phyloP scores from a whole-genome alignment of 2,888 invertebrate genomes.

The Bugulina stolonifera region DNA sequence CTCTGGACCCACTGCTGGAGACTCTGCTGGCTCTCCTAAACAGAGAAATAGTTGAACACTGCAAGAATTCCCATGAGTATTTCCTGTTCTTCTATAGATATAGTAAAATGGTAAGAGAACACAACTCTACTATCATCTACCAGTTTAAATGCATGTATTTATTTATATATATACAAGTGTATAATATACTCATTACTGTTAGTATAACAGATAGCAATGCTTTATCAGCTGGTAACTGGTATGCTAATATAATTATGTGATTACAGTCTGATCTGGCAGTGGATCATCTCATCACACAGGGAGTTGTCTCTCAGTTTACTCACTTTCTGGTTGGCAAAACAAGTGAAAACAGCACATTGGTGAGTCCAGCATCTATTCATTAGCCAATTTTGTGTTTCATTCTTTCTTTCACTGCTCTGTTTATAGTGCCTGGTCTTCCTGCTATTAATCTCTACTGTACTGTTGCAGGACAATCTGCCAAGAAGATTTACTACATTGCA shows the following conservation, averaged over 20 bases:
- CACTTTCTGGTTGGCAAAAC: conserved; percentile 51
- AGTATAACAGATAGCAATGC: not conserved
- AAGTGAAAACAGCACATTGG: conserved; percentile 28
- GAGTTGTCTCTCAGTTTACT: conserved; percentile 51
- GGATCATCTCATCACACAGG: conserved; percentile 50
- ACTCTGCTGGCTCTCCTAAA: conserved; percentile 47
- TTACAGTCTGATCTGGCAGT: conserved; percentile 38
- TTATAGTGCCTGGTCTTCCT: too few species aligned
- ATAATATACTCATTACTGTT: too few species aligned
- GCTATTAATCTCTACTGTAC: too few species aligned
- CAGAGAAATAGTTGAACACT: conserved; percentile 54
- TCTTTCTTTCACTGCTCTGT: not conserved
- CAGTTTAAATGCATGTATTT: too few species aligned
- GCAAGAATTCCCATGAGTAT: conserved; percentile 53
- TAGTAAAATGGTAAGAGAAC: conserved; percentile 51
- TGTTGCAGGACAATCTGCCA: conserved; percentile 31
- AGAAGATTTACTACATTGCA: conserved; percentile 55
- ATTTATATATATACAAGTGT: too few species aligned
- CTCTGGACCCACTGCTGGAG: conserved; percentile 46
- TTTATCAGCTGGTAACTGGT: too few species aligned
- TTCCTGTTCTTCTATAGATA: conserved; percentile 52
- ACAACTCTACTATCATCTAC: too few species aligned
- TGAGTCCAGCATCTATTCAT: too few species aligned
- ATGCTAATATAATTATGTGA: too few species aligned
- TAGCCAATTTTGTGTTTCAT: not conserved